phyloP scores from a whole-genome alignment of 2,797 vertebrate species.

The Ctenopoma kingsleyae region DNA sequence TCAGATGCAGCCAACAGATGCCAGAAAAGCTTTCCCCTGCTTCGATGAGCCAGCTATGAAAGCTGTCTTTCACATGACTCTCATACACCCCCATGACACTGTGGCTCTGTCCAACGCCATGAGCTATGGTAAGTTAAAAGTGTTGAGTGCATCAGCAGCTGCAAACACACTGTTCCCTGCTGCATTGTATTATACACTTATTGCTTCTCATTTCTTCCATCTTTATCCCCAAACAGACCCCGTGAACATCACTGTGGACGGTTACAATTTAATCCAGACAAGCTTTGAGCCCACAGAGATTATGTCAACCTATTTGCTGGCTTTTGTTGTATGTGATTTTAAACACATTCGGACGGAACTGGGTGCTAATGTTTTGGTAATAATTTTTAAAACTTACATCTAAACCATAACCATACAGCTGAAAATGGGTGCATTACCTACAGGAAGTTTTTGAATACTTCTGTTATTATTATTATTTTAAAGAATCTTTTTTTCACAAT shows the following conservation, averaged over 20 bases:
- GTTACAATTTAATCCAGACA: conserved; percentile 41
- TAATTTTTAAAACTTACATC: background rate
- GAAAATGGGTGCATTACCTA: background rate
- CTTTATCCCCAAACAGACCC: conserved; percentile 59
- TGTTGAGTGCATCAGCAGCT: background rate
- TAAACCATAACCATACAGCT: background rate
- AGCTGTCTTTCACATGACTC: conserved; percentile 87
- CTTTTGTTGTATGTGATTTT: conserved; percentile 91
- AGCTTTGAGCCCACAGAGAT: conserved; percentile 84
- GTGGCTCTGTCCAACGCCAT: conserved; percentile 89
- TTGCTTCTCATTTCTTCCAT: background rate
- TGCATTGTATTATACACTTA: background rate
- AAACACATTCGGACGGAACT: accelerated
- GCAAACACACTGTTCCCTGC: background rate
- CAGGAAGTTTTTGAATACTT: background rate
- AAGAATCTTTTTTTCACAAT: no score
- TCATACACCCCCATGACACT: conserved; percentile 77
- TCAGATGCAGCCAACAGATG: conserved; percentile 92
- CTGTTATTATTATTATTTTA: background rate
- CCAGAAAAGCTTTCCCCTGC: conserved; percentile 94
- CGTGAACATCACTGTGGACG: accelerated
- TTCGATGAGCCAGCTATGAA: conserved; percentile 97
- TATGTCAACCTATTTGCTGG: conserved; percentile 95
- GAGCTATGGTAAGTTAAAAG: conserved; percentile 73
- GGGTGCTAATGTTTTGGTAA: conserved; percentile 63